Evolutionary conservation across 2,113 vertebrate genomes (phyloP).

Genomic region (Delphinus delphis): DNA sequence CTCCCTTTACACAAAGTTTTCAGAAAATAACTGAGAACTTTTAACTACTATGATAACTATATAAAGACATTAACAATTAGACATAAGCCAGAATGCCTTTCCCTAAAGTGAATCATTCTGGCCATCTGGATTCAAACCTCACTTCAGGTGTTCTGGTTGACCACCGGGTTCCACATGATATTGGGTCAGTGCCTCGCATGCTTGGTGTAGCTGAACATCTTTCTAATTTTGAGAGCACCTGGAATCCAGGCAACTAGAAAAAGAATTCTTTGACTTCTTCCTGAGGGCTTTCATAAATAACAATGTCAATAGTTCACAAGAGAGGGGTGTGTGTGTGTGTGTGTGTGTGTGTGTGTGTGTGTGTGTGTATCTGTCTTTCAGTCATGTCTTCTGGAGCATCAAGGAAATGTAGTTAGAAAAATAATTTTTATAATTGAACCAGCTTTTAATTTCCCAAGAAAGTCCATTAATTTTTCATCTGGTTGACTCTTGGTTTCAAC

Average conservation of each 20-base stretch:
- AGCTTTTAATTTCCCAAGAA: background rate
- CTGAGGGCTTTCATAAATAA: constrained; percentile 1
- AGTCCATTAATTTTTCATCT: background rate
- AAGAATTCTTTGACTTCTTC: constrained; percentile 3
- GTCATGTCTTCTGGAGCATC: background rate
- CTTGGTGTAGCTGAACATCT: background rate
- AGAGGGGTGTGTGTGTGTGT: background rate
- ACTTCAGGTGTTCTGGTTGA: constrained; percentile 39
- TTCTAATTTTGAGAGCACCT: constrained; percentile 48
- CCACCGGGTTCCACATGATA: background rate
- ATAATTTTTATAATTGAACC: background rate
- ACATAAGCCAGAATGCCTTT: background rate
- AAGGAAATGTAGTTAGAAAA: background rate
- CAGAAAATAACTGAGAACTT: background rate
- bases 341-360: too few relatives aligned
- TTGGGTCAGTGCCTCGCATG: background rate
- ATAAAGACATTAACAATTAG: background rate
- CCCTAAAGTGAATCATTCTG: background rate
- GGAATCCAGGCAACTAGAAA: constrained; percentile 12
- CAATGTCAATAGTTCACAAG: background rate
- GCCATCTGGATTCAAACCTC: constrained; percentile 7
- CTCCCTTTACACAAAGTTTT: background rate
- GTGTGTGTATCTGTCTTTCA: background rate
- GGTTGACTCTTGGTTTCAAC: background rate
- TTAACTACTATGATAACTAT: background rate